Conservation (phyloP, 2,113 vertebrate genomes). For the Corydoras maculifer region DNA sequence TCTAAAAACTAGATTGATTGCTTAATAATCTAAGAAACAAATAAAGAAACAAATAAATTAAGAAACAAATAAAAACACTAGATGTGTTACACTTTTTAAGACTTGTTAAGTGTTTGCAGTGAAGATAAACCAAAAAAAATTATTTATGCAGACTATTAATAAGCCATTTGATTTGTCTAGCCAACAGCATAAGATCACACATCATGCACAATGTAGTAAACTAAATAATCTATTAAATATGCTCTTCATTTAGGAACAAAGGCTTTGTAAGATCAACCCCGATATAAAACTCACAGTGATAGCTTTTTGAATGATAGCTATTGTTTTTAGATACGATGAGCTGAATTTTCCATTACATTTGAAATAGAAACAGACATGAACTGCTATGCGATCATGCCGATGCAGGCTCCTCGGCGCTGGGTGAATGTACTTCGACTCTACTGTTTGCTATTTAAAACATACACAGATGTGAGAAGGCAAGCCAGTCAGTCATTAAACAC, state of each 20-base stretch:
- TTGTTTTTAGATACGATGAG: conserved; percentile 22
- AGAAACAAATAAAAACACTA: no score
- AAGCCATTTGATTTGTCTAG: conserved; percentile 23
- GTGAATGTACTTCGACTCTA: neutral
- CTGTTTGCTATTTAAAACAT: neutral
- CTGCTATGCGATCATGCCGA: conserved; percentile 7
- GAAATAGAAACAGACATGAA: neutral
- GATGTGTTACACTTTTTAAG: no score
- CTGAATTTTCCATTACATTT: conserved; percentile 13
- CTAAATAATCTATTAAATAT: conserved; percentile 35
- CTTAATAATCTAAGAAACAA: no score
- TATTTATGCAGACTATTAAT: conserved; percentile 11
- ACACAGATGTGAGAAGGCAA: neutral
- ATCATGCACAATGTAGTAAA: conserved; percentile 36
- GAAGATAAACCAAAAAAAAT: neutral
- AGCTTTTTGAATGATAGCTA: conserved; percentile 11
- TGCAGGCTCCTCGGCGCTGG: no score
- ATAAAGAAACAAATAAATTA: no score
- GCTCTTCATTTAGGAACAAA: conserved; percentile 41
- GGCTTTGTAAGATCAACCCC: conserved; percentile 21
- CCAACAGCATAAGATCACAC: conserved; percentile 36
- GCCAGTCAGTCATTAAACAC: neutral
- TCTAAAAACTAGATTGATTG: no score
- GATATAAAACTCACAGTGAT: conserved; percentile 19
- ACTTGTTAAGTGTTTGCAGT: no score